Conservation (phyloP, 1,140 invertebrate genomes). For the Pararge aegeria region DNA sequence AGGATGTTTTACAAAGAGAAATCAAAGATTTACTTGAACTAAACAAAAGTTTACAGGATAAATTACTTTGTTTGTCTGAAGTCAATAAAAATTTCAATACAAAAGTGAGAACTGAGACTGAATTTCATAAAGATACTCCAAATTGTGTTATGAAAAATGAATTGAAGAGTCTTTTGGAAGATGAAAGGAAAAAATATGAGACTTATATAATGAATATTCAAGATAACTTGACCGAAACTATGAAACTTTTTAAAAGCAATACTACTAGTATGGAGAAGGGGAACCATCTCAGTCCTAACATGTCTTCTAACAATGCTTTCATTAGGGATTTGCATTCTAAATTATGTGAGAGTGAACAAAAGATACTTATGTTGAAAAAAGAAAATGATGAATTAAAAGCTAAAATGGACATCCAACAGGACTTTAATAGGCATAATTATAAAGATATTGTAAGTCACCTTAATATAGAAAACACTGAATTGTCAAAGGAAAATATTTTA, state of each 20-base stretch:
- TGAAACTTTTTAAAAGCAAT: slow-evolving; percentile 58
- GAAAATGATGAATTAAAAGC: slow-evolving; percentile 67
- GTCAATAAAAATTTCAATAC: slow-evolving; percentile 41
- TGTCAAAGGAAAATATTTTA: slow-evolving; percentile 68
- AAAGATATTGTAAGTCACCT: slow-evolving; percentile 68
- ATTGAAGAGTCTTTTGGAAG: slow-evolving; percentile 61
- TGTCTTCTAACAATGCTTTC: slow-evolving; percentile 44
- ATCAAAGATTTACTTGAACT: slow-evolving; percentile 61
- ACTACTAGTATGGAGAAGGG: slow-evolving; percentile 35
- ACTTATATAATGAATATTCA: slow-evolving; percentile 63
- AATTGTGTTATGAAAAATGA: slow-evolving; percentile 62
- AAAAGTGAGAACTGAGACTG: slow-evolving; percentile 37
- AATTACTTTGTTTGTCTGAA: slow-evolving; percentile 55
- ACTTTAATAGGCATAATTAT: slow-evolving; percentile 55
- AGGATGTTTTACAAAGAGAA: slow-evolving; percentile 59
- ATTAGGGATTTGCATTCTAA: slow-evolving; percentile 61
- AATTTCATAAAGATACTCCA: slow-evolving; percentile 17
- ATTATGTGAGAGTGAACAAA: slow-evolving; percentile 73
- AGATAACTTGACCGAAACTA: slow-evolving; percentile 64
- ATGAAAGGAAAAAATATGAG: slow-evolving; percentile 75
- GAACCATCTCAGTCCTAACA: slow-evolving; percentile 35
- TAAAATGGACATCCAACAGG: slow-evolving; percentile 38
- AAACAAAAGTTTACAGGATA: slow-evolving; percentile 68
- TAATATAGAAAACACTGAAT: slow-evolving; percentile 67
- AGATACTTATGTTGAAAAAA: slow-evolving; percentile 69